These are phyloP conservation scores for Hoplias malabaricus DNA, from an alignment of 2,113 vertebrate species.

Conservation along the genomic window DNA sequence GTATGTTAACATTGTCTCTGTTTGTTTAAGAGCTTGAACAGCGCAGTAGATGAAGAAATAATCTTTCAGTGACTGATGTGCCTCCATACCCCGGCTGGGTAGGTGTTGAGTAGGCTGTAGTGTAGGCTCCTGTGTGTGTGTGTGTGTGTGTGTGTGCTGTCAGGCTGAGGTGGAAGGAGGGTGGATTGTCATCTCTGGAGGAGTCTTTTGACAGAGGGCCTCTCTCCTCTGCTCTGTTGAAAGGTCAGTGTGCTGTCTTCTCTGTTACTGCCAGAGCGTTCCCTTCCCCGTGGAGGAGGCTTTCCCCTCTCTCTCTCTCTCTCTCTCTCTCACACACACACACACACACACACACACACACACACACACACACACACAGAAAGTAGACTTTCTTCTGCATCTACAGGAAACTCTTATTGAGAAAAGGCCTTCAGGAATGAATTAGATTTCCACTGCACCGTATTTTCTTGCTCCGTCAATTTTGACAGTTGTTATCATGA, in stretches of 20 bases:
- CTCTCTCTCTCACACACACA: not conserved
- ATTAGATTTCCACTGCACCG: not conserved
- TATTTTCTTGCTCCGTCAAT: not conserved
- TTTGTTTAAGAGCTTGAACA: not conserved
- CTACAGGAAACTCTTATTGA: not conserved
- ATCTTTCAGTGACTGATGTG: conserved; percentile 70
- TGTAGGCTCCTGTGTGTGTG: conserved; percentile 61
- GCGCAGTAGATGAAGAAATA: conserved; percentile 9
- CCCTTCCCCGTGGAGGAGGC: conserved; percentile 67
- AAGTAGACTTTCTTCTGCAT: not conserved
- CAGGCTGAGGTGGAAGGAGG: conserved; percentile 68
- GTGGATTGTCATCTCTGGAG: conserved; percentile 79
- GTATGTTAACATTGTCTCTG: no score
- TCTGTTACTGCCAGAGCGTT: conserved; percentile 76
- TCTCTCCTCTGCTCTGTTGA: conserved; percentile 71
- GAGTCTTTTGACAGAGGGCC: conserved; percentile 77
- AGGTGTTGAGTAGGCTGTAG: conserved; percentile 65
- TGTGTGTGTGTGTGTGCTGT: conserved; percentile 57
- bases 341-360: conserved; percentile 32
- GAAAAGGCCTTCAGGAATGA: not conserved
- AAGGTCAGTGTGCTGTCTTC: conserved; percentile 77
- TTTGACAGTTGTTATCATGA: no score
- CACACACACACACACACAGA: conserved; percentile 37
- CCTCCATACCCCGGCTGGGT: conserved; percentile 68
- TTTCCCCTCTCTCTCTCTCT: conserved; percentile 34